phyloP scores from a whole-genome alignment of 2,797 vertebrate species.

The Pipistrellus pygmaeus region DNA sequence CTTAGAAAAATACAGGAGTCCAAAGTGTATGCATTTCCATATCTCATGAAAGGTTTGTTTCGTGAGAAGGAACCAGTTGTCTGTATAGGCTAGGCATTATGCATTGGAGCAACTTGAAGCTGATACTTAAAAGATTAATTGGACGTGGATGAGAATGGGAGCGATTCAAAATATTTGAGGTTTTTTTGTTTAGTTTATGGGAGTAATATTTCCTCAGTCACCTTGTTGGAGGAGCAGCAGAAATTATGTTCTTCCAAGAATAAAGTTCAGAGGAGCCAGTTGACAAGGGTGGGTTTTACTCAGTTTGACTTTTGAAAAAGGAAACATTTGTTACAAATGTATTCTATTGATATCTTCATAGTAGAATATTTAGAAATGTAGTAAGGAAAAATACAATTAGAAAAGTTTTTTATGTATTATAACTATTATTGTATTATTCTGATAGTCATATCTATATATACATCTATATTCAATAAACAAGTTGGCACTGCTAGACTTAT shows the following conservation, averaged over 20 bases:
- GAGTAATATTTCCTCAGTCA: slow-evolving; percentile 39
- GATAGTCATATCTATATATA: background rate
- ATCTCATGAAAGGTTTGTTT: slow-evolving; percentile 23
- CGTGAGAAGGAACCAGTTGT: background rate
- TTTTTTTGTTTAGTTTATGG: slow-evolving; percentile 33
- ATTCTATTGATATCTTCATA: slow-evolving; percentile 30
- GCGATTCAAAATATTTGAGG: background rate
- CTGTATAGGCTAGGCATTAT: background rate
- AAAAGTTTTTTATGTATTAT: background rate
- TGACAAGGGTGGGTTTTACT: slow-evolving; percentile 15
- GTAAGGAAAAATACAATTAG: slow-evolving; percentile 34
- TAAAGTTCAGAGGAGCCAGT: background rate
- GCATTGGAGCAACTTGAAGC: background rate
- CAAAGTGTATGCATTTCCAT: background rate
- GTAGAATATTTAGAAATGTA: slow-evolving; percentile 27
- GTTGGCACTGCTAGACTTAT: background rate
- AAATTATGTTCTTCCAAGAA: background rate
- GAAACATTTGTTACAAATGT: background rate
- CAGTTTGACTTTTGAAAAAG: slow-evolving; percentile 49
- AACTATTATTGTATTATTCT: slow-evolving; percentile 38
- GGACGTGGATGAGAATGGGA: background rate
- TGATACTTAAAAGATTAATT: slow-evolving; percentile 25
- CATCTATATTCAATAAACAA: background rate
- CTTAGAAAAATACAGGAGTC: background rate
- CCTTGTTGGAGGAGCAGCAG: background rate